Evolutionary conservation across 2,888 invertebrate species (phyloP).

Genomic region (Aphodius sticticus): DNA sequence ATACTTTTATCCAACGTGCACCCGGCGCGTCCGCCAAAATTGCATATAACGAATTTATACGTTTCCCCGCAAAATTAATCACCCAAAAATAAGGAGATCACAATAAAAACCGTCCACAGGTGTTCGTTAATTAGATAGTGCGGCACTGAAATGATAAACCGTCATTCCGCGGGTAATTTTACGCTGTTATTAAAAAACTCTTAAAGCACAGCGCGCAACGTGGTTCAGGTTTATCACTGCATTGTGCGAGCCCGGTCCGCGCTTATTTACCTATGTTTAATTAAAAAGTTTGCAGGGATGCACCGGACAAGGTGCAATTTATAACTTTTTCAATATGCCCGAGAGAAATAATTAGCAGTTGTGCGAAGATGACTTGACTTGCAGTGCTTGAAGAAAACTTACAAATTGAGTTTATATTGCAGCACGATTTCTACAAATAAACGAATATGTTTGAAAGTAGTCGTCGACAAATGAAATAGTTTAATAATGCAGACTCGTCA

Average conservation of each 20-base stretch:
- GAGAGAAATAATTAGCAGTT: not conserved
- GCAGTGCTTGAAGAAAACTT: not conserved
- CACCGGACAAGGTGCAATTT: not conserved
- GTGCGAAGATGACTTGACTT: not conserved
- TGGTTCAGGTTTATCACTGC: not conserved
- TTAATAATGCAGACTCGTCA: too few relatives aligned
- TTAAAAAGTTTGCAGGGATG: not conserved
- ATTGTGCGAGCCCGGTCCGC: not conserved
- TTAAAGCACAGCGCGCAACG: not conserved
- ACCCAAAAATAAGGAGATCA: not conserved
- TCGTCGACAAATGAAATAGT: too few relatives aligned
- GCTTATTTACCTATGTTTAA: slow-evolving; percentile 4
- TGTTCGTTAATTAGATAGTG: not conserved
- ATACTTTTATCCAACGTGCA: not conserved
- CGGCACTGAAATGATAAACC: not conserved
- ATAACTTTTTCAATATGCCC: not conserved
- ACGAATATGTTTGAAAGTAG: too few relatives aligned
- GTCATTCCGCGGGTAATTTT: not conserved
- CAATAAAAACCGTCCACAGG: not conserved
- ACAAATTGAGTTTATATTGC: not conserved
- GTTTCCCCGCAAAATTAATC: not conserved
- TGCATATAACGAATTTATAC: not conserved
- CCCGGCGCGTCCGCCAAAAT: not conserved
- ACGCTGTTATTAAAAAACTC: not conserved
- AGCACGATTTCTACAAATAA: too few relatives aligned